Percentiles rank a stretch among this genome's conserved stretches.
Conservation (phyloP, 2,888 invertebrate genomes). For the Cordylochernes scorpioides region DNA sequence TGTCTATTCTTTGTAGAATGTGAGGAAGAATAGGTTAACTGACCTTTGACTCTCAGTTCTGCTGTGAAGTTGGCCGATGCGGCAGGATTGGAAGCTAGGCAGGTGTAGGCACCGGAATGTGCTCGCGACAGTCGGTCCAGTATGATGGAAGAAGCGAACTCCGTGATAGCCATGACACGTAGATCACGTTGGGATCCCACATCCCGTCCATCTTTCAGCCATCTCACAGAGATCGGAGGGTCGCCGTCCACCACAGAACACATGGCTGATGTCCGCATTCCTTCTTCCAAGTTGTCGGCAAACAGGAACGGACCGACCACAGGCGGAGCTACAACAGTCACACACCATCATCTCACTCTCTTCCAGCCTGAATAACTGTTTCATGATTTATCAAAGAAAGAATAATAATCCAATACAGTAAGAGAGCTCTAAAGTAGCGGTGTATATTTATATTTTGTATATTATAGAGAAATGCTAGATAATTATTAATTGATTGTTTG, state of each 20-base stretch:
- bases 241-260: conserved; percentile 18
- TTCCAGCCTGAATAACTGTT: too few species aligned
- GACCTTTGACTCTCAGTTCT: conserved; percentile 18
- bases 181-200: conserved; percentile 9
- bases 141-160: conserved; percentile 18
- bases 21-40: conserved; percentile 1
- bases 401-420: too few species aligned
- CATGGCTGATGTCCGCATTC: conserved; percentile 15
- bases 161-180: conserved; percentile 13
- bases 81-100: conserved; percentile 19
- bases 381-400: too few species aligned
- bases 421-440: too few species aligned
- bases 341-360: too few species aligned
- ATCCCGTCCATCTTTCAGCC: conserved; percentile 21
- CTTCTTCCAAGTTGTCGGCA: conserved; percentile 15
- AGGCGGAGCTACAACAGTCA: conserved; percentile 13
- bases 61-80: conserved; percentile 17
- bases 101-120: conserved; percentile 24
- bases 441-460: too few species aligned
- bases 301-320: conserved; percentile 14
- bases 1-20: too few species aligned
- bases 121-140: conserved; percentile 20
- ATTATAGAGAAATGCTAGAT: too few species aligned
- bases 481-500: too few species aligned
- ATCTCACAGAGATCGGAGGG: conserved; percentile 21